Percentiles rank a stretch among this genome's conserved stretches.
Evolutionary conservation across 2,797 vertebrate genomes (phyloP).

Genomic region (Erithacus rubecula): DNA sequence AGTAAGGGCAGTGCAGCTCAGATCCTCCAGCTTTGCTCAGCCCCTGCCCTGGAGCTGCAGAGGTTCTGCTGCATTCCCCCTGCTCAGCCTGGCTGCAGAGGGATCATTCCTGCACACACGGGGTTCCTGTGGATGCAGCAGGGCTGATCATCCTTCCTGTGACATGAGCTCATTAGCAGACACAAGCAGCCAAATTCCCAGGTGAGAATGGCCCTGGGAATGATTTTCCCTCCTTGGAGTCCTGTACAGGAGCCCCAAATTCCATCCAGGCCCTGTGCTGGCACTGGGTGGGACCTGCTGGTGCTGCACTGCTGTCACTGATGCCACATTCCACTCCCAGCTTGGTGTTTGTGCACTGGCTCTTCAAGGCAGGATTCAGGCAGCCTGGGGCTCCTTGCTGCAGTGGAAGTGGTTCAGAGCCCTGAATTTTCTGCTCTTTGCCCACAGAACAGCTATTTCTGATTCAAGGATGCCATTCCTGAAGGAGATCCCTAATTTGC

Average conservation of each 20-base stretch:
- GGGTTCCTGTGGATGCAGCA: neutral
- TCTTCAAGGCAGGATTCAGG: neutral
- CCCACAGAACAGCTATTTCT: neutral
- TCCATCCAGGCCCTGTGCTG: neutral
- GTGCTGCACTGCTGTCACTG: neutral
- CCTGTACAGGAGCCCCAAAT: accelerated
- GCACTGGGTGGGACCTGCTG: neutral
- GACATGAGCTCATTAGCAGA: neutral
- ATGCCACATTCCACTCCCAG: neutral
- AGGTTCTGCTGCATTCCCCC: neutral
- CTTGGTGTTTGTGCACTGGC: neutral
- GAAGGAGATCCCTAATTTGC: neutral
- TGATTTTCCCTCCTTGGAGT: neutral
- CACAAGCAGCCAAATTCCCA: accelerated
- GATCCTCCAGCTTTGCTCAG: neutral
- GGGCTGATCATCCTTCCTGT: neutral
- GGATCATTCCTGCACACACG: neutral
- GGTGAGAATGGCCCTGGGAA: neutral
- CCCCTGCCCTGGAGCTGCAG: neutral
- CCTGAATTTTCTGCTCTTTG: neutral
- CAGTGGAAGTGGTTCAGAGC: neutral
- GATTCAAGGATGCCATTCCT: neutral
- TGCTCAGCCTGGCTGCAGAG: neutral
- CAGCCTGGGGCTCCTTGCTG: neutral
- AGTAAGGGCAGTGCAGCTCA: neutral